Conservation (phyloP, 2,888 invertebrate species). For the Nomada hirtipes region DNA sequence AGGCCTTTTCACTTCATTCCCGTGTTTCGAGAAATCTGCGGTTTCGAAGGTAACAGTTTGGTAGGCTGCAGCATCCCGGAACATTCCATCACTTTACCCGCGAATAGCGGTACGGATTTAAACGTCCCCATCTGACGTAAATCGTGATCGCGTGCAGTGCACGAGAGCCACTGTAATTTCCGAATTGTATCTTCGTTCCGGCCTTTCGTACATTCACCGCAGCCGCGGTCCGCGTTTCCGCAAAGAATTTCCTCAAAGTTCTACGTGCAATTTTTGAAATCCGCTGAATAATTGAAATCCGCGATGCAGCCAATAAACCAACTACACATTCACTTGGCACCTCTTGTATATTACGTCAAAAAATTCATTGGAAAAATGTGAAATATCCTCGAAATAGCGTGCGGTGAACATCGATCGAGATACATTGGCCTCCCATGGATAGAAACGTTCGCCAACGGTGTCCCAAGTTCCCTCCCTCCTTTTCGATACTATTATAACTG, state of each 20-base stretch:
- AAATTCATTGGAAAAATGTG: constrained; percentile 33
- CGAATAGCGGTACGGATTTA: constrained; percentile 32
- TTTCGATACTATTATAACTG: constrained; percentile 17
- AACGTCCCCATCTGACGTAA: constrained; percentile 18
- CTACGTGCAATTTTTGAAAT: no score
- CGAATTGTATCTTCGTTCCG: neutral
- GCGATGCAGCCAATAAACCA: constrained; percentile 4
- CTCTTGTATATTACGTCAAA: constrained; percentile 6
- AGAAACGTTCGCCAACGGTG: constrained; percentile 4
- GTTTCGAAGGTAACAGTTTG: constrained; percentile 29
- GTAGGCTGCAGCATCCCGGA: constrained; percentile 21
- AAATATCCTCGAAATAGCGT: constrained; percentile 5
- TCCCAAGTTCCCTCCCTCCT: neutral
- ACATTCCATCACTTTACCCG: constrained; percentile 3
- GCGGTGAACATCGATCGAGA: constrained; percentile 27
- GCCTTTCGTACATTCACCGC: neutral
- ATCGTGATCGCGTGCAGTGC: constrained; percentile 28
- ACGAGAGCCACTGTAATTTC: constrained; percentile 13
- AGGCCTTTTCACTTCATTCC: constrained; percentile 18
- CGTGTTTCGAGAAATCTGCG: constrained; percentile 37
- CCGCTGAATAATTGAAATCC: constrained; percentile 4
- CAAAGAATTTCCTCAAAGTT: no score
- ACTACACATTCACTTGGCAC: neutral
- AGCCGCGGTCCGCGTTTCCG: neutral
- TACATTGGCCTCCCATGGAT: neutral